A percentile compares a stretch with the other conserved stretches of the same genome.
phyloP scores from a whole-genome alignment of 2,113 vertebrate genomes.

The Lasiurus cinereus region DNA sequence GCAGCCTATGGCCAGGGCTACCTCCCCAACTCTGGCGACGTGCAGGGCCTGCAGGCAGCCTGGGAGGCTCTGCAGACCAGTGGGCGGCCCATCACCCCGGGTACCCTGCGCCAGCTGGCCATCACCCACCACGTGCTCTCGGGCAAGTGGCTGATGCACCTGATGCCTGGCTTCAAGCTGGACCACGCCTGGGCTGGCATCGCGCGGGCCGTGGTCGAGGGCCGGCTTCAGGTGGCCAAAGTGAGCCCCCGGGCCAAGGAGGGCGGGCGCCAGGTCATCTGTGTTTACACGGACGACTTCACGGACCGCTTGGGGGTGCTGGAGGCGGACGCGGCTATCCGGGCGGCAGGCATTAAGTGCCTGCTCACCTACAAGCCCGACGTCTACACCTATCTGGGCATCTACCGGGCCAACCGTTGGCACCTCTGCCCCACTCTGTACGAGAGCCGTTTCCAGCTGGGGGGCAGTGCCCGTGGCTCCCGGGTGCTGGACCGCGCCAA shows the following conservation, averaged over 20 bases:
- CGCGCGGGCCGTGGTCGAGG: constrained; percentile 90
- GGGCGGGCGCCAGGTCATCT: constrained; percentile 91
- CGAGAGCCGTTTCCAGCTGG: constrained; percentile 94
- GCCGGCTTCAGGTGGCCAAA: constrained; percentile 89
- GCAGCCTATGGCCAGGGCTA: constrained; percentile 87
- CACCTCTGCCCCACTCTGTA: constrained; percentile 95
- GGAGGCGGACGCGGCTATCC: constrained; percentile 89
- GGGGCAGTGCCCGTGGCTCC: constrained; percentile 92
- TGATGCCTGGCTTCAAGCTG: constrained; percentile 94
- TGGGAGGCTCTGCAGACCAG: constrained; percentile 92
- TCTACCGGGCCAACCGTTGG: constrained; percentile 95
- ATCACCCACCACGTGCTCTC: constrained; percentile 91
- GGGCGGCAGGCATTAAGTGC: constrained; percentile 92
- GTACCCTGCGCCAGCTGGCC: constrained; percentile 92
- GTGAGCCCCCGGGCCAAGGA: constrained; percentile 90
- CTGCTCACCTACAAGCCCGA: constrained; percentile 93
- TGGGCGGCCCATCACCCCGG: constrained; percentile 88
- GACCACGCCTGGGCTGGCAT: constrained; percentile 94
- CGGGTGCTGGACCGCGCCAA: constrained; percentile 92
- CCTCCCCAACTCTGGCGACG: constrained; percentile 81
- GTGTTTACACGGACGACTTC: constrained; percentile 93
- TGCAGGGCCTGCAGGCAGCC: constrained; percentile 90
- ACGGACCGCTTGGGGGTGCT: constrained; percentile 91
- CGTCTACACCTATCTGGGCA: constrained; percentile 94
- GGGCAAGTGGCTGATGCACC: constrained; percentile 94